phyloP scores from a whole-genome alignment of 2,888 invertebrate species.

The Chydorus sphaericus region DNA sequence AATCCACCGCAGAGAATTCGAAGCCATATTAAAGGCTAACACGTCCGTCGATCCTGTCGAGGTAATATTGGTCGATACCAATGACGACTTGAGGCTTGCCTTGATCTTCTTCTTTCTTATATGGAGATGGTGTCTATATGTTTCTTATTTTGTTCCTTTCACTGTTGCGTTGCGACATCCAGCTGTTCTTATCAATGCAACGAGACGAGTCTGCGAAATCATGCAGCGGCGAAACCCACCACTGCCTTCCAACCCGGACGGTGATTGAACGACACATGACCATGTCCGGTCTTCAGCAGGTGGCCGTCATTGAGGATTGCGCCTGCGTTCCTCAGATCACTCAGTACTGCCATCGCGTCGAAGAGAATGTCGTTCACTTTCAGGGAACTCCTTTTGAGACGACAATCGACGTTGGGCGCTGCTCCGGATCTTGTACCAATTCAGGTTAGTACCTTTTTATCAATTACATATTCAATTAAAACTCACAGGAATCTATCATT shows the following conservation, averaged over 20 bases:
- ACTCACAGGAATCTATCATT: conserved; percentile 23
- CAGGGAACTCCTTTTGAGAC: conserved; percentile 31
- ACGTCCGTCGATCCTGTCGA: conserved; percentile 17
- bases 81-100: not conserved
- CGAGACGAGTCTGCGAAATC: conserved; percentile 13
- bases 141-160: not conserved
- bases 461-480: not conserved
- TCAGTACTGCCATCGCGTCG: conserved; percentile 26
- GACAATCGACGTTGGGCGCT: conserved; percentile 29
- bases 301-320: conserved; percentile 29
- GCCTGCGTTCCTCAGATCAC: conserved; percentile 27
- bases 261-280: conserved; percentile 30
- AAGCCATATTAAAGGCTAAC: conserved; percentile 16
- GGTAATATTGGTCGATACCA: no score
- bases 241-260: conserved; percentile 28
- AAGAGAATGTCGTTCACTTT: conserved; percentile 27
- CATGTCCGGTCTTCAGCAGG: conserved; percentile 28
- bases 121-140: not conserved
- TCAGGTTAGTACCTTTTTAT: conserved; percentile 8
- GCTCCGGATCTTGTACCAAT: conserved; percentile 28
- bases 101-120: not conserved
- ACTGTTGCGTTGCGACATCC: no score
- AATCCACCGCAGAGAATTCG: conserved; percentile 17
- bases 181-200: conserved; percentile 13
- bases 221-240: conserved; percentile 15